Evolutionary conservation across 2,113 vertebrate species (phyloP).

Genomic region (Onychostruthus taczanowskii): DNA sequence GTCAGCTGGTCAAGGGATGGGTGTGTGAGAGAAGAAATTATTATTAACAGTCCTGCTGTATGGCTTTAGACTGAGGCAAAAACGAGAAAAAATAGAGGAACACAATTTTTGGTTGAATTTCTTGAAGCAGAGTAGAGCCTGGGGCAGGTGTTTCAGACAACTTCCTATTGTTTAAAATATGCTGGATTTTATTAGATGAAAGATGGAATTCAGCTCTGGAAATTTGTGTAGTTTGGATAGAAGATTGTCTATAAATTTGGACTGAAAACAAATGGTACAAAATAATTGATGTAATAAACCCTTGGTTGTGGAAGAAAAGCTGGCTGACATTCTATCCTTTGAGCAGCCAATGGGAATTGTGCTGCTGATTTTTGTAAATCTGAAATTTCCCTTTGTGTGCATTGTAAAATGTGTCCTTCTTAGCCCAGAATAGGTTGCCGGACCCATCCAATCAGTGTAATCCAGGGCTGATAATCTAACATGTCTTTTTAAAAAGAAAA

Average conservation of each 20-base stretch:
- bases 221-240: not conserved
- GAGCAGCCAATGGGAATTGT: not conserved
- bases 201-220: not conserved
- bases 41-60: slow-evolving; percentile 60
- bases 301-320: not conserved
- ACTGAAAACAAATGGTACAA: not conserved
- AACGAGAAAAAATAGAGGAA: not conserved
- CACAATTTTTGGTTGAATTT: slow-evolving; percentile 35
- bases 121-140: slow-evolving; percentile 25
- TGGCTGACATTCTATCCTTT: not conserved
- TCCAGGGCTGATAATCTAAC: not conserved
- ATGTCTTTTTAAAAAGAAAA: no score
- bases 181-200: not conserved
- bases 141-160: slow-evolving; percentile 11
- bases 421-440: not conserved
- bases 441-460: not conserved
- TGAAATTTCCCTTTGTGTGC: not conserved
- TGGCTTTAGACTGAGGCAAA: slow-evolving; percentile 25
- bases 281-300: not conserved
- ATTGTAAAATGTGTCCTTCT: not conserved
- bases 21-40: slow-evolving; percentile 43
- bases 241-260: not conserved
- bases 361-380: not conserved
- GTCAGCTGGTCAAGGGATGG: slow-evolving; percentile 50
- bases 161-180: not conserved